Evolutionary conservation across 2,113 vertebrate genomes (phyloP), one percentile per base, ranked within the genome.

Genomic region (Dromaius novaehollandiae): DNA sequence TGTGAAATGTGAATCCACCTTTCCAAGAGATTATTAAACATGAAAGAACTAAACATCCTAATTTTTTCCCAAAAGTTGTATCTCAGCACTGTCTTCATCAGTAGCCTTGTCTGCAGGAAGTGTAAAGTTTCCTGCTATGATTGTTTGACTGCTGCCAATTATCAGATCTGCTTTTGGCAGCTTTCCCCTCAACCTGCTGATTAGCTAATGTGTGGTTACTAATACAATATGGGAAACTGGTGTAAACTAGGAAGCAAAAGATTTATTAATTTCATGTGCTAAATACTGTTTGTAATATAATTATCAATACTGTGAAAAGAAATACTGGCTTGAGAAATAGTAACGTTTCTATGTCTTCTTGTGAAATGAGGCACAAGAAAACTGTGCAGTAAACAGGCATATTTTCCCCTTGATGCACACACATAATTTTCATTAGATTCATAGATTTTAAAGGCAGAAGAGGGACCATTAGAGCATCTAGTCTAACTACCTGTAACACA

Each of bases 101-200:
- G 88, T 94, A 97, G 90, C 93, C 87, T 88, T 89, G 93, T 93
- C 92, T 46, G 4, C 94, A 96, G 96, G 95, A 96, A 96, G 86
- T 89, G 91, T 94, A 91, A 96, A 94, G 93, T 96, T 97, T 96
- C 92, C 96, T 97, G 97, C 96, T 95, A 96, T 96, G 95, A 96
- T 91, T 93, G 82, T 95, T 96, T 97, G 95, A 93, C 92, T 95
- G 93, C 94, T 97, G 95, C 95, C 96, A 97, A 95, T 96, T 96
- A 91, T 71, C 93, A 91, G 93, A 92, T 94, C 89, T 95, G 90
- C 68, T 82, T 80, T 96, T 97, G 96, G 96, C 95, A 97, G 96
- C 93, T 93, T 94, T 96, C 68, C 93, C 56, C 50, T 86, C 90
- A 94, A 93, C 97, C 96, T 97, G 95, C 95, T 95, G 96, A 95